A percentile compares a stretch with the other conserved stretches of the same genome.
phyloP scores from a whole-genome alignment of 2,113 vertebrate genomes.

The Hippolais icterina region DNA sequence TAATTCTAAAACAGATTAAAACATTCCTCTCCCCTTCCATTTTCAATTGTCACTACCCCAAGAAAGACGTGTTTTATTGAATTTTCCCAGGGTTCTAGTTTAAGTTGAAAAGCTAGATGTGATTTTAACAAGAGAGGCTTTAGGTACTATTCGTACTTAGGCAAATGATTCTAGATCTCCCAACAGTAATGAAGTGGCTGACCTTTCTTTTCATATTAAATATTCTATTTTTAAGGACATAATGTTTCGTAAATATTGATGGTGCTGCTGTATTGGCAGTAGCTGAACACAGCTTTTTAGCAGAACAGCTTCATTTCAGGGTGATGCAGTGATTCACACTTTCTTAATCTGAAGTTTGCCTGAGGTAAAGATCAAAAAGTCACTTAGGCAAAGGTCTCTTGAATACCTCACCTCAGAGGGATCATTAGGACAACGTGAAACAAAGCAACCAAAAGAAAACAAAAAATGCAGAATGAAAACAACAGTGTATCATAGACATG shows the following conservation, averaged over 20 bases:
- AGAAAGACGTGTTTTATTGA: neutral
- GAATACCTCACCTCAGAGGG: slow-evolving; percentile 70
- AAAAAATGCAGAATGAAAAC: slow-evolving; percentile 6
- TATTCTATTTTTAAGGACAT: neutral
- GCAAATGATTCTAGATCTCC: neutral
- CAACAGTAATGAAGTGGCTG: neutral
- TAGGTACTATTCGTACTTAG: neutral
- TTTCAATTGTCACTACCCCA: neutral
- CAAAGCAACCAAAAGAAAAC: slow-evolving; percentile 50
- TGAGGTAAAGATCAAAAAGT: slow-evolving; percentile 68
- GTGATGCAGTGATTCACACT: slow-evolving; percentile 59
- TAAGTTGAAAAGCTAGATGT: neutral
- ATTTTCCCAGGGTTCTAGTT: neutral
- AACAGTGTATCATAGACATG: neutral
- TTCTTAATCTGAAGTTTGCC: slow-evolving; percentile 75
- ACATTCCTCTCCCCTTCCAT: neutral
- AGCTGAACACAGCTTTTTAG: neutral
- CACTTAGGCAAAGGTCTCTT: slow-evolving; percentile 60
- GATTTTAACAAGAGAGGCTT: neutral
- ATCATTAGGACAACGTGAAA: slow-evolving; percentile 75
- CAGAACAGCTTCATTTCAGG: neutral
- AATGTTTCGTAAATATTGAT: neutral
- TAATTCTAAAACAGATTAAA: slow-evolving; percentile 56
- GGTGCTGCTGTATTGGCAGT: neutral
- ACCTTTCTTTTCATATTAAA: neutral